These are phyloP conservation scores for Tiliacea citrago DNA, from an alignment of 2,888 invertebrate species.

Conservation along the genomic window DNA sequence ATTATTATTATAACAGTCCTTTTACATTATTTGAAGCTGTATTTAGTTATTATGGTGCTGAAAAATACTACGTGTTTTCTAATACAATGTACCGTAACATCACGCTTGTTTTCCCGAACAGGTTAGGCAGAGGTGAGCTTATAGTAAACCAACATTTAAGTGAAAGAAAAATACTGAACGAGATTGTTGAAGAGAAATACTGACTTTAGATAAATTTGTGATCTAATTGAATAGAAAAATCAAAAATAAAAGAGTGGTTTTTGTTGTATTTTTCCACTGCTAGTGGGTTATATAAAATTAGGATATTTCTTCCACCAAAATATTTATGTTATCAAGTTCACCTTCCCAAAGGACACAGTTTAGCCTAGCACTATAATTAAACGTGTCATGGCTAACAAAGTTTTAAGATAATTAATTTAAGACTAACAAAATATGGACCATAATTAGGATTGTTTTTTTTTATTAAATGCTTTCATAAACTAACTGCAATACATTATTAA, in stretches of 20 bases:
- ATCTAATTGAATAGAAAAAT: background rate
- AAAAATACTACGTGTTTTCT: background rate
- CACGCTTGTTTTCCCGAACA: no score
- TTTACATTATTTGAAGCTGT: constrained; percentile 5
- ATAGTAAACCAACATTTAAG: background rate
- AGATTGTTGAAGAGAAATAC: background rate
- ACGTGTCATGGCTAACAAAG: no score
- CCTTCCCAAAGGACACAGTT: background rate
- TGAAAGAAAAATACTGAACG: background rate
- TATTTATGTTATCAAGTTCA: background rate
- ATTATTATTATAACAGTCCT: background rate
- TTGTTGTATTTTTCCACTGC: background rate
- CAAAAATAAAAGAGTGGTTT: background rate
- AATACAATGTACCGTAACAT: no score
- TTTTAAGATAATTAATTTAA: no score
- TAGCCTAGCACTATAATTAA: no score
- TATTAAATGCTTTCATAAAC: background rate
- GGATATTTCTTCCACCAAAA: background rate
- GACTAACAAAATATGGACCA: no score
- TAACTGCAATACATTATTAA: background rate
- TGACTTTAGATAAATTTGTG: background rate
- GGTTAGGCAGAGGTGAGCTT: background rate
- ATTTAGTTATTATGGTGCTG: background rate
- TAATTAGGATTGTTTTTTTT: no score
- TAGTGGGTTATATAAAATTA: background rate